These are phyloP conservation scores for Calcarius ornatus DNA, from an alignment of 2,113 vertebrate species.

Conservation along the genomic window DNA sequence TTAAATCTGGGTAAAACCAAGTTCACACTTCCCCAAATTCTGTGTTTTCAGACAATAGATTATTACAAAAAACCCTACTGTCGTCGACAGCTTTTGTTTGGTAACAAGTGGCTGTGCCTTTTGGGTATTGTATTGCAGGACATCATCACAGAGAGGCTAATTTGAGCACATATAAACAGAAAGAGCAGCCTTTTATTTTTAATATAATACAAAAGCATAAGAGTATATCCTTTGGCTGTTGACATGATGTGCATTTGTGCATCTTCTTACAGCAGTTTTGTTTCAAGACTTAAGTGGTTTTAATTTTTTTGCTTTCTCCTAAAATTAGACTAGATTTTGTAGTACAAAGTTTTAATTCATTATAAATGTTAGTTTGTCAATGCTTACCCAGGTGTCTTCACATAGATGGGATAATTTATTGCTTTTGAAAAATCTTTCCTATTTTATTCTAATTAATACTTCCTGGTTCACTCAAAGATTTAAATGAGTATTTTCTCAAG, in stretches of 20 bases:
- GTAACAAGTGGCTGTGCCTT: neutral
- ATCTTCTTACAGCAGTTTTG: neutral
- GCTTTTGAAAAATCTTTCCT: neutral
- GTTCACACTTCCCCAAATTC: neutral
- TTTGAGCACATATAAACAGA: neutral
- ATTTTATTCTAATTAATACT: neutral
- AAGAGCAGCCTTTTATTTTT: neutral
- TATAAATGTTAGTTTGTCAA: neutral
- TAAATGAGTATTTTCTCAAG: neutral
- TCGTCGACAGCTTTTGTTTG: neutral
- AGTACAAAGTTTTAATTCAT: neutral
- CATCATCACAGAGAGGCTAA: neutral
- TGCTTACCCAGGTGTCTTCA: neutral
- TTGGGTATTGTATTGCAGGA: neutral
- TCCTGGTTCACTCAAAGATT: neutral
- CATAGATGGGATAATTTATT: neutral
- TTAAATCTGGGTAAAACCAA: neutral
- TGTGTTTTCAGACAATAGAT: neutral
- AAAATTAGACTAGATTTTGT: neutral
- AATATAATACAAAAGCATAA: neutral
- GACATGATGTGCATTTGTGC: neutral
- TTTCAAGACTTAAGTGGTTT: neutral
- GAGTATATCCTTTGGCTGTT: neutral
- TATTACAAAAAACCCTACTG: neutral
- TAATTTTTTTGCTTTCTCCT: neutral